phyloP scores from a whole-genome alignment of 2,888 invertebrate species.

The Gari tellinella region DNA sequence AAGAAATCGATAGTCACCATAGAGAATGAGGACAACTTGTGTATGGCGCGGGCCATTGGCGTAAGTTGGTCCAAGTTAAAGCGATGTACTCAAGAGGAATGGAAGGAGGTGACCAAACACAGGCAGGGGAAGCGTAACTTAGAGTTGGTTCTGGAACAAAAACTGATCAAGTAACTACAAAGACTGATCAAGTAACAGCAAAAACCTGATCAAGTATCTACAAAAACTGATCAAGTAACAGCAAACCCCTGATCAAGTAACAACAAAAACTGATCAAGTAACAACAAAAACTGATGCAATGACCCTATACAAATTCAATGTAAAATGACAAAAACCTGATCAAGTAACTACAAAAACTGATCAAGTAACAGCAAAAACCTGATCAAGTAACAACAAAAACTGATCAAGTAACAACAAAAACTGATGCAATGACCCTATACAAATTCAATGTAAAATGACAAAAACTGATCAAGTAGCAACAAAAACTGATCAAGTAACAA shows the following conservation, averaged over 20 bases:
- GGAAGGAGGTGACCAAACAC: conserved; percentile 10
- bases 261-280: neutral
- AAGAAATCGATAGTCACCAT: conserved; percentile 29
- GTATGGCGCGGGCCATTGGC: conserved; percentile 29
- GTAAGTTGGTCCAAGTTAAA: conserved; percentile 39
- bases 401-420: too few relatives aligned
- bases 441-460: too few relatives aligned
- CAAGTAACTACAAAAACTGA: conserved; percentile 11
- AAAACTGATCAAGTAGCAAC: too few relatives aligned
- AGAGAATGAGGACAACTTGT: conserved; percentile 37
- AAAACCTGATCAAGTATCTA: conserved; percentile 7
- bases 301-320: conserved; percentile 10
- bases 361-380: conserved; percentile 23
- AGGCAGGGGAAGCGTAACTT: conserved; percentile 12
- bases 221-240: too few relatives aligned
- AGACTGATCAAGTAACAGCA: conserved; percentile 14
- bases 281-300: conserved; percentile 26
- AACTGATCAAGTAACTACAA: neutral
- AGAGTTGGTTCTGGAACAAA: conserved; percentile 20
- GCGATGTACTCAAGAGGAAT: conserved; percentile 16
- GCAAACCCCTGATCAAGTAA: neutral
- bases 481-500: too few relatives aligned
- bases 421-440: too few relatives aligned
- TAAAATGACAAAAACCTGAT: conserved; percentile 10
- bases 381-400: conserved; percentile 23